Base-by-base conservation (phyloP, 23 tunicate genomes). In the Trididemnum nubilum region DNA sequence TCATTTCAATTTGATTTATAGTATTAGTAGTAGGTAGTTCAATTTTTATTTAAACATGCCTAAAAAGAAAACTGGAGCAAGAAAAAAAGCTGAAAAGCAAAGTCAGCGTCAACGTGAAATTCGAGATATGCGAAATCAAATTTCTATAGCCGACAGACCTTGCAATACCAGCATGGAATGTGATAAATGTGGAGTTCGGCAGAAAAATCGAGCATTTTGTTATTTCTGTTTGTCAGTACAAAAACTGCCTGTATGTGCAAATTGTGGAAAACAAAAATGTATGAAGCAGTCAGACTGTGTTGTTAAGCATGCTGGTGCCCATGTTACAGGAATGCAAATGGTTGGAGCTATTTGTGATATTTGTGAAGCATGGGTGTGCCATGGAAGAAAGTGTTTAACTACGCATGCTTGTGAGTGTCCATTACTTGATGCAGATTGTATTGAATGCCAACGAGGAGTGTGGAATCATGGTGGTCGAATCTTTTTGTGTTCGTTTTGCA, bases 31-130 rank as follows among this genome's bases (percentile, higher is more conserved):
- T 49, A 49, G 57, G 12, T 18, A 9, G 15, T n/a, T n/a, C n/a
- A n/a, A n/a, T n/a, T n/a, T n/a, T n/a, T n/a, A n/a, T 44, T 3
- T n/a, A 69, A 88, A 5, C 5, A 94, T 94, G 99, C 99, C 99
- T 33, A 94, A 94, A 72, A 94, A 94, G 66, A 94, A 94, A 61
- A 94, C 95, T 67, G 95, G 95, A 39, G 95, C 94, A 27, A 81
- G 99, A 0, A 94, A 94, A 71, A 94, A 94, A 75, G 99, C 99
- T 67, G 99, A 94, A 77, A 94, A 89, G 38, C 99, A 94, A 77
- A 87, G 90, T 72, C 92, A 94, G 51, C 51, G 99, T 30, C 99
- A 94, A 39, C 77, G 85, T 18, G 90, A 94, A 32, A 86, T 94
- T n/a, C 71, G 95, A 50, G 63, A 77, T 19, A 38, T 82, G 71